A percentile compares a stretch with the other conserved stretches of the same genome.
Evolutionary conservation across 30 jellyfish, hydroid and myxozoan species (phyloP).

Genomic region (Clytia hemisphaerica): DNA sequence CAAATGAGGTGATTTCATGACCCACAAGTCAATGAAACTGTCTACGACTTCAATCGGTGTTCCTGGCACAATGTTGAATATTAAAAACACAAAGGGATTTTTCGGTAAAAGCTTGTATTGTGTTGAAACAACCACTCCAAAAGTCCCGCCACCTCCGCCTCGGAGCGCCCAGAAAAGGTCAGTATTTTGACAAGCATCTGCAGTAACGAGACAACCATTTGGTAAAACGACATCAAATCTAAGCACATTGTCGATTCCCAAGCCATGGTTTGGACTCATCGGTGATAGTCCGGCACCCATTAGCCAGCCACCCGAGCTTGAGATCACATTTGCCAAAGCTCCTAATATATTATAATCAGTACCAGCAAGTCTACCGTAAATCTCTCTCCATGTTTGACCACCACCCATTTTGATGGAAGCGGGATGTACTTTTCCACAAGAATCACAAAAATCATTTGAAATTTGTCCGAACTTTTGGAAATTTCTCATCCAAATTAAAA

Average conservation of each 20-base stretch:
- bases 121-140: slow-evolving; percentile 4
- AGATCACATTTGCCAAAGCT: background rate
- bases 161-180: slow-evolving; percentile 13
- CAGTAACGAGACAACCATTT: background rate
- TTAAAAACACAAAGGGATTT: background rate
- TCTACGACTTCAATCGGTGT: too few relatives aligned
- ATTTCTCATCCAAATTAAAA: slow-evolving; percentile 9
- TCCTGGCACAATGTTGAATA: background rate
- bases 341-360: slow-evolving; percentile 6
- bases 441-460: background rate
- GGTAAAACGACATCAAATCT: slow-evolving; percentile 10
- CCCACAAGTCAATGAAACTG: background rate
- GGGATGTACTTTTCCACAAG: slow-evolving; percentile 6
- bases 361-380: background rate
- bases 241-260: slow-evolving; percentile 8
- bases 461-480: slow-evolving; percentile 7
- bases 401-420: slow-evolving; percentile 3
- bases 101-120: background rate
- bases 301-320: slow-evolving; percentile 11
- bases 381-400: slow-evolving; percentile 12
- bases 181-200: slow-evolving; percentile 2
- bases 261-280: background rate
- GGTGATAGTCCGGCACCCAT: background rate
- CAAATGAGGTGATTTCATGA: background rate
- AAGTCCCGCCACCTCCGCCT: slow-evolving; percentile 18